Conservation (phyloP, 2,888 invertebrate genomes). For the Trachelus stipa region DNA sequence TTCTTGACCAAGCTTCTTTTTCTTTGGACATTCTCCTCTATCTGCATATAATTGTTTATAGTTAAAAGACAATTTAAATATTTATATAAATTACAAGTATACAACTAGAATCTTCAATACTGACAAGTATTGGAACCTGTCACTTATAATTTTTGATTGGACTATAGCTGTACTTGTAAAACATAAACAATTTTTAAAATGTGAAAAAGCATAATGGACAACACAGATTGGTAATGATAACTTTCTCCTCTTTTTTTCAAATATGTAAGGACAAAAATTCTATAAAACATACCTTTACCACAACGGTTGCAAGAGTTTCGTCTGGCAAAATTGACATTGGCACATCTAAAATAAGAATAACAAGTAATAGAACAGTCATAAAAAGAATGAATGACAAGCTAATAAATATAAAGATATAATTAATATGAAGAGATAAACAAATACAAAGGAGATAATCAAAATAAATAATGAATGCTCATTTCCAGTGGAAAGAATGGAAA, state of each 20-base stretch:
- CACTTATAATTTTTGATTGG: background rate
- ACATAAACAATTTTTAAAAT: background rate
- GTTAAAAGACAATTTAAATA: background rate
- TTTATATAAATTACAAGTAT: background rate
- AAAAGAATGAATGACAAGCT: background rate
- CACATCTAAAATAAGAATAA: constrained; percentile 72
- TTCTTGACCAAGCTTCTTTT: constrained; percentile 92
- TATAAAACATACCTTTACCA: constrained; percentile 73
- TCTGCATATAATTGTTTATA: constrained; percentile 48
- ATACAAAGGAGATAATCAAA: constrained; percentile 6
- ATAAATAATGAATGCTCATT: constrained; percentile 5
- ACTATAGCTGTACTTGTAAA: background rate
- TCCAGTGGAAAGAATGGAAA: background rate
- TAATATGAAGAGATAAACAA: constrained; percentile 17
- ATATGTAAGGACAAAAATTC: background rate
- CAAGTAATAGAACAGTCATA: background rate
- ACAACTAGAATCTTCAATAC: background rate
- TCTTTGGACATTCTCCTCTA: constrained; percentile 69
- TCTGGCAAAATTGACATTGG: constrained; percentile 95
- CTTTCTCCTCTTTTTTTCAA: background rate
- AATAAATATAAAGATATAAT: background rate
- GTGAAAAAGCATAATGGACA: background rate
- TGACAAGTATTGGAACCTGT: background rate
- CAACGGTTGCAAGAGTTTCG: constrained; percentile 92
- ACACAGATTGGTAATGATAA: background rate